A percentile compares a stretch with the other conserved stretches of the same genome.
Conservation (phyloP, 2,888 invertebrate genomes). For the Syrista parreyssii region DNA sequence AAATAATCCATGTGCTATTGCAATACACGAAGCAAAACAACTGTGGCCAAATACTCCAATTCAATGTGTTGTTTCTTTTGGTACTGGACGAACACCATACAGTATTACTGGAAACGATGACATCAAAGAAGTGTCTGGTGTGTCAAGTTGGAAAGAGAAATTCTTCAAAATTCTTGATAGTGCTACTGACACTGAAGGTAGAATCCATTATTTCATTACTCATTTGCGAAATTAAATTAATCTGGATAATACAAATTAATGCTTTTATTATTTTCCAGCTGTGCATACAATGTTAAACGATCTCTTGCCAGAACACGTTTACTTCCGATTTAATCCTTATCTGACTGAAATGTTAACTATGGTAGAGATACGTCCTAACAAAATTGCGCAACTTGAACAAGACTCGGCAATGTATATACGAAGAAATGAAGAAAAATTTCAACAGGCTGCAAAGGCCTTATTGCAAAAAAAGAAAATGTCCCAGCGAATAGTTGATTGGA, state of each 20-base stretch:
- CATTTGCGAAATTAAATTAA: background rate
- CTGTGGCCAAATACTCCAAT: constrained; percentile 82
- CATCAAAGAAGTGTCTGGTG: constrained; percentile 56
- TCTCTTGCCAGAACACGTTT: constrained; percentile 77
- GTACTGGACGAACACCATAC: constrained; percentile 75
- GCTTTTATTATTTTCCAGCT: constrained; percentile 67
- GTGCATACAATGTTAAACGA: constrained; percentile 83
- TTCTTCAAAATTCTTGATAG: constrained; percentile 85
- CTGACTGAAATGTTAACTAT: constrained; percentile 82
- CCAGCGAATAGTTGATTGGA: constrained; percentile 67
- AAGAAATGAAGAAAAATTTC: constrained; percentile 83
- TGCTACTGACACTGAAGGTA: constrained; percentile 89
- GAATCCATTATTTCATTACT: constrained; percentile 15
- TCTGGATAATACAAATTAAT: background rate
- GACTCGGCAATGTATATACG: constrained; percentile 85
- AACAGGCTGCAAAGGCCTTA: constrained; percentile 71
- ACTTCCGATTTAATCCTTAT: constrained; percentile 91
- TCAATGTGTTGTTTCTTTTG: constrained; percentile 85
- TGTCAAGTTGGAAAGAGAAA: constrained; percentile 80
- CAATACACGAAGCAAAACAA: constrained; percentile 86
- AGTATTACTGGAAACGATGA: constrained; percentile 43
- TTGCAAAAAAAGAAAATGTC: constrained; percentile 57
- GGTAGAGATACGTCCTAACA: constrained; percentile 82
- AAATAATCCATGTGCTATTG: constrained; percentile 91
- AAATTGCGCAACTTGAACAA: constrained; percentile 76